These are phyloP conservation scores for Argyra leucocephala DNA, from an alignment of 2,888 invertebrate species.

Conservation along the genomic window DNA sequence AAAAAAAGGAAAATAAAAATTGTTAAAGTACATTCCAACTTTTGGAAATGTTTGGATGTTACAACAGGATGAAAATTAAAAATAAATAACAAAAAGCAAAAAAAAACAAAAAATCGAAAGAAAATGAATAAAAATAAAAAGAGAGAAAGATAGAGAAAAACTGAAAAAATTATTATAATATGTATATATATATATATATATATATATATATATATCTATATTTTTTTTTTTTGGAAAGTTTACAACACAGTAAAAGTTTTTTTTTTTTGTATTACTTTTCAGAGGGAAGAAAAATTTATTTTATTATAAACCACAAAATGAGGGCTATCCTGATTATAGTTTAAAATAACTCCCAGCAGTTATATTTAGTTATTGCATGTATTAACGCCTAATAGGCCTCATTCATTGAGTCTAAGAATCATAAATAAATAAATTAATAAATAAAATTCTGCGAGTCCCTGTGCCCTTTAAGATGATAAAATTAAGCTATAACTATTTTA, in stretches of 20 bases:
- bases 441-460: no score
- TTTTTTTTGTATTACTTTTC: not conserved
- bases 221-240: not conserved
- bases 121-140: not conserved
- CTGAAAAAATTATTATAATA: not conserved
- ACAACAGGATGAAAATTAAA: constrained; percentile 6
- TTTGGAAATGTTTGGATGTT: not conserved
- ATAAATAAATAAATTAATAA: no score
- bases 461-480: no score
- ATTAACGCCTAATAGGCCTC: no score
- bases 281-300: not conserved
- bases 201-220: no score
- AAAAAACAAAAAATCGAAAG: not conserved
- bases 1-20: not conserved
- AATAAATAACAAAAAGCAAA: not conserved
- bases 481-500: no score
- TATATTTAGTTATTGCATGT: no score
- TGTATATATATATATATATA: no score
- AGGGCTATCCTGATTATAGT: no score
- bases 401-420: no score
- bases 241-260: not conserved
- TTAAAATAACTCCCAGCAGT: no score
- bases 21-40: constrained; percentile 6
- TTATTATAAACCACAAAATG: no score
- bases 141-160: not conserved